Conservation (phyloP, 2,113 vertebrate genomes). For the Danionella cerebrum region DNA sequence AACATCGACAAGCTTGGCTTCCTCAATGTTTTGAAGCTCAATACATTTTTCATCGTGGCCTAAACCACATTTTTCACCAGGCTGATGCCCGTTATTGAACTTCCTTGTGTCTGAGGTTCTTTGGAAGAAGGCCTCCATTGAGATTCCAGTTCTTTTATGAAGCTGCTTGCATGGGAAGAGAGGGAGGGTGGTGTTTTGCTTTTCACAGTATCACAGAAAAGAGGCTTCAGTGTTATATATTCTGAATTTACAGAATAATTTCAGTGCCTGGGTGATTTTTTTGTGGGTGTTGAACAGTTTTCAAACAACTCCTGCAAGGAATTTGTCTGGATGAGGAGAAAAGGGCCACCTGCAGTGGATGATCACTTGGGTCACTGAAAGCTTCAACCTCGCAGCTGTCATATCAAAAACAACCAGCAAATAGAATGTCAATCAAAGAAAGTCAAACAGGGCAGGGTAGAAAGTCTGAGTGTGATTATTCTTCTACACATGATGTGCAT, state of each 20-base stretch:
- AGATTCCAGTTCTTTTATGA: slow-evolving; percentile 36
- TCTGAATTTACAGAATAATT: not conserved
- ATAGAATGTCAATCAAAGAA: not conserved
- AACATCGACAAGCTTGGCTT: not conserved
- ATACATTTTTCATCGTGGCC: slow-evolving; percentile 19
- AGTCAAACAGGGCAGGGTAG: not conserved
- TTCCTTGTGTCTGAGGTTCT: slow-evolving; percentile 18
- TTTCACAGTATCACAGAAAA: slow-evolving; percentile 36
- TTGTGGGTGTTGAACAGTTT: not conserved
- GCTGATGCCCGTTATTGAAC: slow-evolving; percentile 28
- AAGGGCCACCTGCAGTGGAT: slow-evolving; percentile 9
- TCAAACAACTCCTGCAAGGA: not conserved
- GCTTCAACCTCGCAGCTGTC: slow-evolving; percentile 1
- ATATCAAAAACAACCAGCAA: not conserved
- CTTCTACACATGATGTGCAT: no score
- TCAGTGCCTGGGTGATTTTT: not conserved
- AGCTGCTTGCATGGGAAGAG: slow-evolving; percentile 35
- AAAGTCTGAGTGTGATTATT: not conserved
- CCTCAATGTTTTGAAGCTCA: slow-evolving; percentile 13
- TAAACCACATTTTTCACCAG: slow-evolving; percentile 34
- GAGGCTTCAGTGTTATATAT: not conserved
- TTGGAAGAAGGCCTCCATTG: slow-evolving; percentile 32
- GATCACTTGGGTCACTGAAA: not conserved
- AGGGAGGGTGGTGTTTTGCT: slow-evolving; percentile 35
- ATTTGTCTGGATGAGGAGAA: not conserved